Evolutionary conservation across 30 jellyfish, hydroid and myxozoan genomes (phyloP).

Genomic region (Cassiopea andromeda): DNA sequence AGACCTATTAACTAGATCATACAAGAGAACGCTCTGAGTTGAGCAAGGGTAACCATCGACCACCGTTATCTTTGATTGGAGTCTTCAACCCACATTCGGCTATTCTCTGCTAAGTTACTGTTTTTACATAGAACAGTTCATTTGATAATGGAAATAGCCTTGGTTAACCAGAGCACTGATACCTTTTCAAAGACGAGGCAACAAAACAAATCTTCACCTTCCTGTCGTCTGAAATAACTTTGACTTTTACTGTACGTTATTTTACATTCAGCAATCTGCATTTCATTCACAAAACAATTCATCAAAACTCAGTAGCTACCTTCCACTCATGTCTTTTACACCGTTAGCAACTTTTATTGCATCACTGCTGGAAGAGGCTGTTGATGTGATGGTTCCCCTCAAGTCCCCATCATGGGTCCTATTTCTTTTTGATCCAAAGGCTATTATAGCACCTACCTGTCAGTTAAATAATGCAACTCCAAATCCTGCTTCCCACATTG

Average conservation of each 20-base stretch:
- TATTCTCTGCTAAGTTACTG: neutral
- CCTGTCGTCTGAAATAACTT: neutral
- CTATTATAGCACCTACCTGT: neutral
- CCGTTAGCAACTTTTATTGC: too few species aligned
- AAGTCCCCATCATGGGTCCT: neutral
- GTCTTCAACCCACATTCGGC: neutral
- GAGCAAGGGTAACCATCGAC: neutral
- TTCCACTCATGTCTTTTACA: too few species aligned
- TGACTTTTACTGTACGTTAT: too few species aligned
- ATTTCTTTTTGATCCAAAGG: neutral
- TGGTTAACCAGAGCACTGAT: conserved; percentile 8
- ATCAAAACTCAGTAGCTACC: too few species aligned
- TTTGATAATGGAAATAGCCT: neutral
- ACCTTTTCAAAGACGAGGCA: neutral
- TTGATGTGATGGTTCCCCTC: neutral
- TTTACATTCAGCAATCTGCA: too few species aligned
- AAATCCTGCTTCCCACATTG: too few species aligned
- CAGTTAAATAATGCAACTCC: too few species aligned
- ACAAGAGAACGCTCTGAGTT: too few species aligned
- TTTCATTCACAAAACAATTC: too few species aligned
- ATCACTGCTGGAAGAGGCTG: too few species aligned
- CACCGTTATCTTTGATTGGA: conserved; percentile 1
- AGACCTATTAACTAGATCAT: too few species aligned
- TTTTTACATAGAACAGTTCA: neutral
- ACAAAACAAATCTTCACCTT: neutral